Percentiles rank a stretch among this genome's conserved stretches.
These are phyloP conservation scores for Gouania willdenowi DNA, from an alignment of 2,797 vertebrate species.

Conservation along the genomic window DNA sequence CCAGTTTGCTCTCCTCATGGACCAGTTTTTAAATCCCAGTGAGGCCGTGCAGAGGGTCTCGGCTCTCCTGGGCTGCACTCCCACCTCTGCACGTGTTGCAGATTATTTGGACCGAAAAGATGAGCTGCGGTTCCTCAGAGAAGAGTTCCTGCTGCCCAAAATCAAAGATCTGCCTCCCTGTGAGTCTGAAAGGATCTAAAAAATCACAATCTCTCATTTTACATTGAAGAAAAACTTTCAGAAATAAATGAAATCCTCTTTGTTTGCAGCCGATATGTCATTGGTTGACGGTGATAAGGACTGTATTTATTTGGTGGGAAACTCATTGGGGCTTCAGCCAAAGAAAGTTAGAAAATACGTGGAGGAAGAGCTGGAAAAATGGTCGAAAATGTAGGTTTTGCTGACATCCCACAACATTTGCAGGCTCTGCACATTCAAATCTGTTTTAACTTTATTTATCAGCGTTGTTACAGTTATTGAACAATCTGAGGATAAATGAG, in stretches of 20 bases:
- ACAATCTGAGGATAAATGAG: too few species aligned
- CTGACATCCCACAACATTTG: too few species aligned
- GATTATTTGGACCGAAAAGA: conserved; percentile 80
- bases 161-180: conserved; percentile 80
- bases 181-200: conserved; percentile 68
- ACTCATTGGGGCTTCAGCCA: conserved; percentile 91
- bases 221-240: too few species aligned
- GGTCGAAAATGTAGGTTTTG: conserved; percentile 83
- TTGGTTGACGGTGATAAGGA: conserved; percentile 78
- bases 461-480: too few species aligned
- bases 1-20: too few species aligned
- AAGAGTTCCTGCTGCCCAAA: conserved; percentile 83
- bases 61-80: conserved; percentile 68
- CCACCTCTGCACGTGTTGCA: conserved; percentile 74
- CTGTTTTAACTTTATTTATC: too few species aligned
- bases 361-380: conserved; percentile 90
- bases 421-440: too few species aligned
- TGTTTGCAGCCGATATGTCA: conserved; percentile 74
- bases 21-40: conserved; percentile 37
- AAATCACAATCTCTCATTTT: not conserved
- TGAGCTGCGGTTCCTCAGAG: conserved; percentile 73
- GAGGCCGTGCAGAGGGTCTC: conserved; percentile 67
- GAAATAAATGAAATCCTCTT: not conserved
- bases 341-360: conserved; percentile 79
- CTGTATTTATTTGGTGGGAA: conserved; percentile 85